phyloP scores from a whole-genome alignment of 2,888 invertebrate species.

The Nymphalis polychloros region DNA sequence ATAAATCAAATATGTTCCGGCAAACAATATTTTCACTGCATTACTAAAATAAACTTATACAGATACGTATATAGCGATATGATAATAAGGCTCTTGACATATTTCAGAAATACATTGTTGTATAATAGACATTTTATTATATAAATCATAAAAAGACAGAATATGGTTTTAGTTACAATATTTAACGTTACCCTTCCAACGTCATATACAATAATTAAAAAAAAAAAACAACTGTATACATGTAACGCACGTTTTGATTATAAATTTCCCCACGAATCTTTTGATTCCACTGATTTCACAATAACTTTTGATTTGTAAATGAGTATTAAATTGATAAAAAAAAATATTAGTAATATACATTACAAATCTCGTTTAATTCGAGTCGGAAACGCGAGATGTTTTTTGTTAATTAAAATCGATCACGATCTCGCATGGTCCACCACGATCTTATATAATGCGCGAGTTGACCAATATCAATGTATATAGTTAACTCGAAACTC shows the following conservation, averaged over 20 bases:
- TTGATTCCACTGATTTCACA: too few species aligned
- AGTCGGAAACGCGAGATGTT: not conserved
- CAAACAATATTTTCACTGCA: slow-evolving; percentile 6
- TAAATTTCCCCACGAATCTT: too few species aligned
- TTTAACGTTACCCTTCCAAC: too few species aligned
- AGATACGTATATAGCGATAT: too few species aligned
- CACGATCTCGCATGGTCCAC: not conserved
- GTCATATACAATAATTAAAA: too few species aligned
- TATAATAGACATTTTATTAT: too few species aligned
- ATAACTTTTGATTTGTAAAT: too few species aligned
- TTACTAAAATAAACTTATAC: too few species aligned
- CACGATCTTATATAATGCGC: not conserved
- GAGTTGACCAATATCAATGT: not conserved
- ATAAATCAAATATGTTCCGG: slow-evolving; percentile 2
- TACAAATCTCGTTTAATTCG: not conserved
- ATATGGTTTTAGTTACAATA: too few species aligned
- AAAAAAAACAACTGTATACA: too few species aligned
- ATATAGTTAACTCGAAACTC: not conserved
- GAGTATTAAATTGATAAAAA: slow-evolving; percentile 2
- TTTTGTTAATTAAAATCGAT: slow-evolving; percentile 7
- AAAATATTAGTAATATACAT: not conserved
- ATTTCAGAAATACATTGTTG: not conserved
- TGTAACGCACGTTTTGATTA: too few species aligned
- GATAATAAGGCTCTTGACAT: not conserved
- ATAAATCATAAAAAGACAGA: too few species aligned